Evolutionary conservation across 2,113 vertebrate species (phyloP), one percentile per base, ranked within the genome.

Genomic region (Gambusia affinis): DNA sequence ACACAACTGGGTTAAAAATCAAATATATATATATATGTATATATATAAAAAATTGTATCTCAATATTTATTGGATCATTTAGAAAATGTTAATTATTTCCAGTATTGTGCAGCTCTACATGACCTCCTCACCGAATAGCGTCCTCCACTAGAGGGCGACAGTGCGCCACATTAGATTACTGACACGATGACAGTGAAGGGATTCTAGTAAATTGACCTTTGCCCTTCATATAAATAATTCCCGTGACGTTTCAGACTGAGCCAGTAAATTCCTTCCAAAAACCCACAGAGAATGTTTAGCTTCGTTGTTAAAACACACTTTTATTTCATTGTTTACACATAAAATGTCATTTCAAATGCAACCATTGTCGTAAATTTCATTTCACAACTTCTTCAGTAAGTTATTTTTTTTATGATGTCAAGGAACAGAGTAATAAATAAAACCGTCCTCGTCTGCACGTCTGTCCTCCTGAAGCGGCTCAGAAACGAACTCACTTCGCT

Each of bases 61-160:
- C 39, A 42, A 42, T 42, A 42, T 42, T 42, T 42, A 42, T 42
- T 14, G 39, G 12, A 42, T 12, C 12, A 1, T 15, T 42, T 12
- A 4, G 14, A 42, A 42, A 42, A 42, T 42, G 12, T 42, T 42
- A 1, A 4, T 42, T 42, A 14, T 42, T 42, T 42, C 14, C 39
- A 14, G 4, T 42, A 14, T 42, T 15, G 39, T 4, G 39, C 39
- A 15, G 4, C 12, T 3, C 3, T 15, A 15, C 39, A 42, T 42
- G 44, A 22, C 44, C 24, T 54, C 24, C 8, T 57, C 24, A 10
- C 22, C 24, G 28, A 7, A 67, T 4, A 8, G 8, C 17, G 61
- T 4, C 33, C 19, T 67, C 83, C 91, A 87, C 77, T 80, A 89
- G 90, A 80, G 79, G 79, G 67, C 61, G 15, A 27, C 72, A 72